phyloP scores from a whole-genome alignment of 64 coral and sea anemone species.

The Montipora cactus region DNA sequence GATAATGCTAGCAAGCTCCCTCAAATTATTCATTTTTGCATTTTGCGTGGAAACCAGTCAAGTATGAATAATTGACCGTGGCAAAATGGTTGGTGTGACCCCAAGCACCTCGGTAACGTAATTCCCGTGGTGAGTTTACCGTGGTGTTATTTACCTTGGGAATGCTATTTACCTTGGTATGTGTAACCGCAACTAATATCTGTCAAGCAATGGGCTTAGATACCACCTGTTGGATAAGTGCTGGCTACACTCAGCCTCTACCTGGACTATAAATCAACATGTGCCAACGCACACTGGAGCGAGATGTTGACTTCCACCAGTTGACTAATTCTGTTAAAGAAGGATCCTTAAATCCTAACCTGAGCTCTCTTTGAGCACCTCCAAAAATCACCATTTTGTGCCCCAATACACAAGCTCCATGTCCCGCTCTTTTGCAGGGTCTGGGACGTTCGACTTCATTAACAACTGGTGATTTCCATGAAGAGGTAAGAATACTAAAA shows the following conservation, averaged over 20 bases:
- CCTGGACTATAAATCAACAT: no score
- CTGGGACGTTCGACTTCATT: neutral
- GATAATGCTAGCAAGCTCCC: no score
- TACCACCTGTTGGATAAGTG: no score
- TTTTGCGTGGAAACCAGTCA: no score
- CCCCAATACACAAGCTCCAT: conserved; percentile 83
- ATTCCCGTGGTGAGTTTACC: neutral
- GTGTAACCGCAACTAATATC: neutral
- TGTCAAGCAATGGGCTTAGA: no score
- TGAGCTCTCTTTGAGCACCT: conserved; percentile 92
- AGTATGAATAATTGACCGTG: no score
- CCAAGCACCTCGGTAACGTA: neutral
- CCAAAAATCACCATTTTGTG: conserved; percentile 95
- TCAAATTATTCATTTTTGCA: no score
- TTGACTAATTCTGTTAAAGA: no score
- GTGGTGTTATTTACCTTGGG: neutral
- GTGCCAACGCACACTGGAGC: no score
- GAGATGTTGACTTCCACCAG: no score
- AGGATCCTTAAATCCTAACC: conserved; percentile 52
- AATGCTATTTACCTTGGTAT: conserved; percentile 10
- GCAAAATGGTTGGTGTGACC: neutral
- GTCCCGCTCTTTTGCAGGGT: conserved; percentile 92
- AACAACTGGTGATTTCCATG: conserved; percentile 67
- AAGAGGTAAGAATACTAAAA: conserved; percentile 52
- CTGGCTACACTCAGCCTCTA: no score